Percentiles rank a stretch among this genome's conserved stretches.
Evolutionary conservation across 1,140 invertebrate species (phyloP).

Genomic region (Brachionus calyciflorus): DNA sequence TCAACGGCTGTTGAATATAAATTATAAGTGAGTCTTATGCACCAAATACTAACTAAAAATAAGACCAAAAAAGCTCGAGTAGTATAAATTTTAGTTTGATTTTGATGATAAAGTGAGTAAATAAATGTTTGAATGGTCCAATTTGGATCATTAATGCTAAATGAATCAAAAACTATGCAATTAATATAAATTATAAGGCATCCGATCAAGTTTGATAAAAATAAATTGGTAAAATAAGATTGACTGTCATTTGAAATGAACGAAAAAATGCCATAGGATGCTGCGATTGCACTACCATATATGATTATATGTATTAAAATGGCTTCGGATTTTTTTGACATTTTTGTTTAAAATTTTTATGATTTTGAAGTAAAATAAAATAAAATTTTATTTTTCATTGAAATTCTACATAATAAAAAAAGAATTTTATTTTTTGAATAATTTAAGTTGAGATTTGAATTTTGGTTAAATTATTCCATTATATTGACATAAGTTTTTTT

Average conservation of each 20-base stretch:
- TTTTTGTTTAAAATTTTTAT: not conserved
- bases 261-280: not conserved
- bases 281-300: not conserved
- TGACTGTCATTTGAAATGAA: not conserved
- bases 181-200: slow-evolving; percentile 9
- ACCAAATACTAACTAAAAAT: slow-evolving; percentile 20
- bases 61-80: not conserved
- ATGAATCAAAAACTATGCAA: slow-evolving; percentile 37
- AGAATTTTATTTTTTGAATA: no score
- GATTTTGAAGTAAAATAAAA: no score
- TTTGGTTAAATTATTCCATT: no score
- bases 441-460: no score
- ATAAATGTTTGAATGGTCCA: slow-evolving; percentile 21
- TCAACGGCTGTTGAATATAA: not conserved
- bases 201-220: not conserved
- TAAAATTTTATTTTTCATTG: no score
- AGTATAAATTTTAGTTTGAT: not conserved
- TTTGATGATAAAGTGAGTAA: slow-evolving; percentile 20
- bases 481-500: no score
- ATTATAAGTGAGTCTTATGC: slow-evolving; percentile 17
- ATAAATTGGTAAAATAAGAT: not conserved
- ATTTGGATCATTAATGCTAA: slow-evolving; percentile 29
- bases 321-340: slow-evolving; percentile 26
- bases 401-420: no score
- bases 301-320: slow-evolving; percentile 15